Percentiles rank a stretch among this genome's conserved stretches.
These are phyloP conservation scores for Mimumesa dahlbomi DNA, from an alignment of 2,888 invertebrate species.

Conservation along the genomic window DNA sequence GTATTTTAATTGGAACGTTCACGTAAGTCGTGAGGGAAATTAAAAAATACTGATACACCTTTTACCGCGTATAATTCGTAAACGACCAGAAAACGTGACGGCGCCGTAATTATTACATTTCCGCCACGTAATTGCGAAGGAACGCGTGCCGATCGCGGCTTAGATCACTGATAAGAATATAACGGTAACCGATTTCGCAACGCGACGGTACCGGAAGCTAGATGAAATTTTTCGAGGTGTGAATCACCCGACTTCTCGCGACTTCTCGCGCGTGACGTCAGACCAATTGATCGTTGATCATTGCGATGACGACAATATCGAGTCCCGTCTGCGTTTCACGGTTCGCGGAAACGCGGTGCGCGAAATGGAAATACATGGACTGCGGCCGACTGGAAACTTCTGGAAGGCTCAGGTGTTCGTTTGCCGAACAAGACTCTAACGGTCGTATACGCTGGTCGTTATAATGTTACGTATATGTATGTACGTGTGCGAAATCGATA, in stretches of 20 bases:
- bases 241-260: not conserved
- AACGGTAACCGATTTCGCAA: not conserved
- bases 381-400: constrained; percentile 5
- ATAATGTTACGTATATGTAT: no score
- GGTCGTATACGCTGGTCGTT: not conserved
- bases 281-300: not conserved
- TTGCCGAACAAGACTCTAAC: not conserved
- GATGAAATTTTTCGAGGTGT: not conserved
- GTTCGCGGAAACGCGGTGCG: not conserved
- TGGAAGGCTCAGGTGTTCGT: constrained; percentile 14
- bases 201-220: not conserved
- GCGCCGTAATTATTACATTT: not conserved
- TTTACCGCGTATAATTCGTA: no score
- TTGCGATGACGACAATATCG: not conserved
- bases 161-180: constrained; percentile 6
- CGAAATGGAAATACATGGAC: not conserved
- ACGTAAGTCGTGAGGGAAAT: no score
- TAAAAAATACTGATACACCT: no score
- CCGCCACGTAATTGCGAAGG: not conserved
- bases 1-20: no score
- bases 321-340: not conserved
- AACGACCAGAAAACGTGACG: no score
- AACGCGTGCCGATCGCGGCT: not conserved
- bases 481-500: no score
- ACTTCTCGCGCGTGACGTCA: not conserved